Base-by-base conservation (phyloP, 2,797 vertebrate species). In the Enteromius thamalakanensis region DNA sequence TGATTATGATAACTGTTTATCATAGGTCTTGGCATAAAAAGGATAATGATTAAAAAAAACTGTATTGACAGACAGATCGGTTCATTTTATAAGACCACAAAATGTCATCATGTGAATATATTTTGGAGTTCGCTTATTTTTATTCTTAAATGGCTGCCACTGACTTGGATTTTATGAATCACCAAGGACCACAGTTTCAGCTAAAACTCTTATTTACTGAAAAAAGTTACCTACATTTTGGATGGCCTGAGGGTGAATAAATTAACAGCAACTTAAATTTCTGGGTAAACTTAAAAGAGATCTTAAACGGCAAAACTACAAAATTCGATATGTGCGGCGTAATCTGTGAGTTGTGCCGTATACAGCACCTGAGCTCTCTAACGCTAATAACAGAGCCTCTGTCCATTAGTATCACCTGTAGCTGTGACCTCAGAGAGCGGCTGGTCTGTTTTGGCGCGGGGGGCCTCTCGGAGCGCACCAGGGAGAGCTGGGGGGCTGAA, bases 401-500 rank as follows among this genome's bases (percentile, higher is more conserved):
- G 71, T 69, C 67, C 65, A 47, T 76, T 83, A 83, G 76, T 23
- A 68, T 90, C 86, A 91, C 90, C 88, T 90, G 88, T 85, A 70
- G 78, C 80, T 42, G 53, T 86, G 74, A 83, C 80, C 85, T 86
- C 72, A 80, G 68, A 74, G 87, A 82, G 47, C 65, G 49, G 51
- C 68, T 79, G 83, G 76, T 86, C 76, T 80, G 83, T 29, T 77
- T 81, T 75, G 68, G 47, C 60, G 10, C 40, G 72, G 67, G 84
- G 85, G 87, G 88, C 81, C 49, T 60, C 86, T 82, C 86, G 83
- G 86, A n/a, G 86, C 81, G 76, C 76, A 86, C 72, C 72, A 81
- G 70, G 42, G 37, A 80, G 85, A 85, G 84, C 80, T 85, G 78
- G 79, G 88, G 90, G 88, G 86, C 79, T 14, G 91, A 93, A 93